Percentiles rank a stretch among this genome's conserved stretches.
These are phyloP conservation scores for Dioctria rufipes DNA, from an alignment of 2,888 invertebrate genomes.

Conservation along the genomic window DNA sequence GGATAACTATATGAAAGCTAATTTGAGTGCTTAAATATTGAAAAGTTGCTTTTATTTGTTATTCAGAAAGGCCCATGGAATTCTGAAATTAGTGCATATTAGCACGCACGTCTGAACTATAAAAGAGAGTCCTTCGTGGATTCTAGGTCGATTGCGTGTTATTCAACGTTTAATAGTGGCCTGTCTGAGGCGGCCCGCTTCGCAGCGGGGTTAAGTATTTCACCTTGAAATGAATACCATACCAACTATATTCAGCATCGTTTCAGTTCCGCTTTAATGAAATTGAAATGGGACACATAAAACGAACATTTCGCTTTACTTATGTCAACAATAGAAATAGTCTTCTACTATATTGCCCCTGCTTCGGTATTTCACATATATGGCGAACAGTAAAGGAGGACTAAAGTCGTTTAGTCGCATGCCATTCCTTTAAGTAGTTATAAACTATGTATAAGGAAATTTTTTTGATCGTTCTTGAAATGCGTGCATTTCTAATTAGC, in stretches of 20 bases:
- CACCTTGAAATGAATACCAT: slow-evolving; percentile 2
- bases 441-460: too few species aligned
- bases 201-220: neutral
- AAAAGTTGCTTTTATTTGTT: slow-evolving; percentile 15
- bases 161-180: slow-evolving; percentile 7
- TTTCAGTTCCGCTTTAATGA: slow-evolving; percentile 12
- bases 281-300: neutral
- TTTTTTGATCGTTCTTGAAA: too few species aligned
- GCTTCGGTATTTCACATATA: too few species aligned
- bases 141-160: slow-evolving; percentile 24
- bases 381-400: too few species aligned
- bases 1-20: neutral
- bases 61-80: slow-evolving; percentile 11
- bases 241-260: neutral
- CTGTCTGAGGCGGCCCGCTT: neutral
- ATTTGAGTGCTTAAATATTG: slow-evolving; percentile 17
- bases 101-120: neutral
- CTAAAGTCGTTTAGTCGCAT: too few species aligned
- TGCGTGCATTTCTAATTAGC: too few species aligned
- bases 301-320: neutral
- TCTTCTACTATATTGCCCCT: too few species aligned
- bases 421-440: too few species aligned
- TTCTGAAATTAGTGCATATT: slow-evolving; percentile 9
- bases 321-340: too few species aligned
- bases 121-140: neutral